These are phyloP conservation scores for Notothenia coriiceps DNA, from an alignment of 2,113 vertebrate species.

Conservation along the genomic window DNA sequence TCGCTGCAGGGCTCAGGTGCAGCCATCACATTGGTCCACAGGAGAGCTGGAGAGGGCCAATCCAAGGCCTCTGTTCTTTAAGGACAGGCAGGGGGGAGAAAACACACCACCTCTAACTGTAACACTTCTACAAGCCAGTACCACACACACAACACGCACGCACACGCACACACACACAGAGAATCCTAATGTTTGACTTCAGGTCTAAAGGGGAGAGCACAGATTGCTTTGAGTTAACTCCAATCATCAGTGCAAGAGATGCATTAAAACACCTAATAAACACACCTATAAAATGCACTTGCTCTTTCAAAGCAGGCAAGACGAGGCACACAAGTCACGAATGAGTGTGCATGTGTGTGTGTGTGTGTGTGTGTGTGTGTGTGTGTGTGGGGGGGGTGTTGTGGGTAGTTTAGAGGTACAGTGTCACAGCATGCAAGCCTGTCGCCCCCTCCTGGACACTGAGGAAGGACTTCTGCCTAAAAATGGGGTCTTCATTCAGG, in stretches of 20 bases:
- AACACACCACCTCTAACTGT: background rate
- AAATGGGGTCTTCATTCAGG: background rate
- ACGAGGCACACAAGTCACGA: background rate
- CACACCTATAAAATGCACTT: conserved; percentile 37
- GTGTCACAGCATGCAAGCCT: conserved; percentile 16
- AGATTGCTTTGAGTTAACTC: conserved; percentile 7
- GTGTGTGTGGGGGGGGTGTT: background rate
- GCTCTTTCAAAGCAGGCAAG: conserved; percentile 5
- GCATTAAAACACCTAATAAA: conserved; percentile 1
- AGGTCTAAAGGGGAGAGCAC: background rate
- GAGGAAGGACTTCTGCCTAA: background rate
- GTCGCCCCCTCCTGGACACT: conserved; percentile 75
- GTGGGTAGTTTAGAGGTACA: conserved; percentile 7
- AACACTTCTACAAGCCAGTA: conserved; percentile 4
- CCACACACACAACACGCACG: conserved; percentile 3
- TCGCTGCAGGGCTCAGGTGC: conserved; percentile 69
- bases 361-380: background rate
- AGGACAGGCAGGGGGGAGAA: conserved; percentile 1
- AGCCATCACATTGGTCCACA: conserved; percentile 43
- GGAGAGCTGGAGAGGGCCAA: conserved; percentile 48
- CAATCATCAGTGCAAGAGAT: conserved; percentile 19
- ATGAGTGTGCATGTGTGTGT: background rate
- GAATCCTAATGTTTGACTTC: conserved; percentile 3
- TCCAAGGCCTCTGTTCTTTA: conserved; percentile 37
- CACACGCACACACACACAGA: background rate